phyloP scores from a whole-genome alignment of 2,888 invertebrate species.

The Diarsia mendica region DNA sequence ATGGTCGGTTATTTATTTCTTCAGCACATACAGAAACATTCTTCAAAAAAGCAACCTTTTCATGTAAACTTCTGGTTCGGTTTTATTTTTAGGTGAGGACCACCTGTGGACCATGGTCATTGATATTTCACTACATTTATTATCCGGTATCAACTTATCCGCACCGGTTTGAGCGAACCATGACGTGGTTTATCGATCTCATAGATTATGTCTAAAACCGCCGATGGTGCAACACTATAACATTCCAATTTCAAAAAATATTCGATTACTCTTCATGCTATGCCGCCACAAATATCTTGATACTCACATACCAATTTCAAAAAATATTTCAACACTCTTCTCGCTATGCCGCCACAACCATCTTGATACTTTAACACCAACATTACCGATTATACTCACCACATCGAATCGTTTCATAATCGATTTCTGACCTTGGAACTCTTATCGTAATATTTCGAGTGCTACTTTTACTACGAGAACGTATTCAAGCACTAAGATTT shows the following conservation, averaged over 20 bases:
- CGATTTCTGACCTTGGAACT: conserved; percentile 58
- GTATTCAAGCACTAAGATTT: conserved; percentile 15
- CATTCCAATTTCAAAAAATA: conserved; percentile 19
- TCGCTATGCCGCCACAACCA: conserved; percentile 1
- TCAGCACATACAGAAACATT: not conserved
- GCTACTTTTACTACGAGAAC: conserved; percentile 51
- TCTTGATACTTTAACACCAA: conserved; percentile 25
- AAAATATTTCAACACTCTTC: conserved; percentile 6
- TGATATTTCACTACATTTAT: not conserved
- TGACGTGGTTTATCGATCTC: not conserved
- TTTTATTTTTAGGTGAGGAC: not conserved
- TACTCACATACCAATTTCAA: conserved; percentile 13
- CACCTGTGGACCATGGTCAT: not conserved
- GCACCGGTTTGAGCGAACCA: not conserved
- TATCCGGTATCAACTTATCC: not conserved
- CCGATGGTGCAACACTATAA: not conserved
- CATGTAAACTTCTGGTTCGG: not conserved
- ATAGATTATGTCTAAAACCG: not conserved
- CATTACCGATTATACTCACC: conserved; percentile 48
- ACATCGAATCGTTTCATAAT: conserved; percentile 61
- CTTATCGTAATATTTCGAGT: conserved; percentile 55
- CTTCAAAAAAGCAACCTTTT: not conserved
- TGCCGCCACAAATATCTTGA: conserved; percentile 15
- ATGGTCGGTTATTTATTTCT: not conserved
- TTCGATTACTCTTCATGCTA: conserved; percentile 6